Conservation (phyloP, 2,888 invertebrate species). For the Drosophila kanekoi region DNA sequence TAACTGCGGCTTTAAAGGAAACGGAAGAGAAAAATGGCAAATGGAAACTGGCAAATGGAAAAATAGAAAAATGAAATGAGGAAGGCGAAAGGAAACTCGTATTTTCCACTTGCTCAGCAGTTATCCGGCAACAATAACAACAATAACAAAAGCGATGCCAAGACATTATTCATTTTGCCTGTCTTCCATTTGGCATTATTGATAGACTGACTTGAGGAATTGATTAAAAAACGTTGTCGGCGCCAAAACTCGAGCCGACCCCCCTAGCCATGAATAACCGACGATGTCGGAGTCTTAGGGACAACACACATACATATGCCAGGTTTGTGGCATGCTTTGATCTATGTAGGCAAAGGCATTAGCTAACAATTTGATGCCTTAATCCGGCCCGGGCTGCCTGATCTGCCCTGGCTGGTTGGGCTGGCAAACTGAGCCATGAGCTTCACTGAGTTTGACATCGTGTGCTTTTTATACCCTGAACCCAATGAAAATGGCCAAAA, state of each 20-base stretch:
- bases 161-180: slow-evolving; percentile 52
- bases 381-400: slow-evolving; percentile 59
- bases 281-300: slow-evolving; percentile 45
- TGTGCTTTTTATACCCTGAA: neutral
- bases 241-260: slow-evolving; percentile 18
- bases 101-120: slow-evolving; percentile 72
- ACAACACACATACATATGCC: slow-evolving; percentile 22
- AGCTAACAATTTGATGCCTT: slow-evolving; percentile 75
- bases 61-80: slow-evolving; percentile 49
- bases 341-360: slow-evolving; percentile 37
- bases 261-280: slow-evolving; percentile 28
- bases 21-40: slow-evolving; percentile 37
- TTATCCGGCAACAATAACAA: slow-evolving; percentile 35
- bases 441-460: slow-evolving; percentile 53
- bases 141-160: slow-evolving; percentile 28
- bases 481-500: too few species aligned
- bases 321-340: slow-evolving; percentile 38
- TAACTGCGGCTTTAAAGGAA: slow-evolving; percentile 27
- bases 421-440: slow-evolving; percentile 42
- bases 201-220: slow-evolving; percentile 66
- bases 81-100: slow-evolving; percentile 57
- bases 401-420: slow-evolving; percentile 28
- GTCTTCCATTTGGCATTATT: slow-evolving; percentile 49
- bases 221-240: slow-evolving; percentile 69
- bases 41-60: slow-evolving; percentile 35